Evolutionary conservation across 2,113 vertebrate species (phyloP).

Genomic region (Coryphaenoides rupestris): DNA sequence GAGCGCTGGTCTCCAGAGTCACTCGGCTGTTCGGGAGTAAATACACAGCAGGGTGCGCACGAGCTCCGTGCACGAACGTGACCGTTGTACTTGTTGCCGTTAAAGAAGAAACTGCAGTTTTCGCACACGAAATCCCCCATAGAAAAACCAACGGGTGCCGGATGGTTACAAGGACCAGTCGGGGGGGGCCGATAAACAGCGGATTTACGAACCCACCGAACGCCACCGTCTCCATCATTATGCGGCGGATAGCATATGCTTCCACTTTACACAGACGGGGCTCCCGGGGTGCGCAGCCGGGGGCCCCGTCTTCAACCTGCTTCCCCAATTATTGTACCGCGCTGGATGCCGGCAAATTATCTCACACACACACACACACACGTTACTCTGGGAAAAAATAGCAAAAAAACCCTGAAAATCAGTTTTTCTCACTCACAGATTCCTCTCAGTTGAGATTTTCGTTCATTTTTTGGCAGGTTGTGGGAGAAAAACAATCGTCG

Average conservation of each 20-base stretch:
- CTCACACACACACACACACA: no score
- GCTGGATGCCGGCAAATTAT: background rate
- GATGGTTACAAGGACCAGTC: background rate
- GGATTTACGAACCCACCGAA: background rate
- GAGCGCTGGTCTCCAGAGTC: conserved; percentile 65
- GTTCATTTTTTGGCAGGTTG: no score
- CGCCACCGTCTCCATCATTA: background rate
- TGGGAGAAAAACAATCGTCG: no score
- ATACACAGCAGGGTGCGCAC: conserved; percentile 59
- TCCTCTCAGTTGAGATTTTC: no score
- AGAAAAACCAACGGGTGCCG: no score
- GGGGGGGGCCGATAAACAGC: background rate
- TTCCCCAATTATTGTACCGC: background rate
- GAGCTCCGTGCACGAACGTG: background rate
- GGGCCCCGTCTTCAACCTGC: background rate
- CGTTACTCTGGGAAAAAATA: no score
- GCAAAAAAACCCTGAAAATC: background rate
- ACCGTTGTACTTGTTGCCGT: no score
- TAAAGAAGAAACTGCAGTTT: no score
- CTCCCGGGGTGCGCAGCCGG: background rate
- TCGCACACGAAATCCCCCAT: no score
- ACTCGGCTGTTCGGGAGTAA: conserved; percentile 65
- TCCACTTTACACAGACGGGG: background rate
- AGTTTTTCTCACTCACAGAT: background rate
- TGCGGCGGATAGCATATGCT: background rate